Evolutionary conservation across 2,113 vertebrate species (phyloP).

Genomic region (Grus americana): DNA sequence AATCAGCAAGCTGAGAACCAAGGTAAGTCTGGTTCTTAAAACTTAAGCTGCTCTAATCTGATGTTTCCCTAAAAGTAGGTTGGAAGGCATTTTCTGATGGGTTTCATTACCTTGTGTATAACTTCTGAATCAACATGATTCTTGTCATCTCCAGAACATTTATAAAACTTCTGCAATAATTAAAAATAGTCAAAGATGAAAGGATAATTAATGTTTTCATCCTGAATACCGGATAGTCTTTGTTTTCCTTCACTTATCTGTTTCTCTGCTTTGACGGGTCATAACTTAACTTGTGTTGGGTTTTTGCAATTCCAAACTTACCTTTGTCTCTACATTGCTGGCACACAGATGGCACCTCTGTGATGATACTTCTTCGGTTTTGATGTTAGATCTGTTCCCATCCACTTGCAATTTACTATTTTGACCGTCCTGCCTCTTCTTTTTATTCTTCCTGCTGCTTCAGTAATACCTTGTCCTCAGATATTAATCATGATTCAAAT

Average conservation of each 20-base stretch:
- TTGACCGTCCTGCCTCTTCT: neutral
- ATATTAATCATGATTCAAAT: neutral
- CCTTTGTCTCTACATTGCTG: neutral
- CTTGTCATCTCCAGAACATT: neutral
- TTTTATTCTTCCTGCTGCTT: neutral
- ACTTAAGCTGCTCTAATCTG: neutral
- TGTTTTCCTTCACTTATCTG: neutral
- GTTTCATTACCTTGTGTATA: neutral
- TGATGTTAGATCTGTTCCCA: neutral
- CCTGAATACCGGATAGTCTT: neutral
- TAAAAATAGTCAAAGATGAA: neutral
- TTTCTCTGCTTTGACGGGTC: neutral
- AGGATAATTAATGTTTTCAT: neutral
- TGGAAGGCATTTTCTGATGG: neutral
- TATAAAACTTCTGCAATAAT: neutral
- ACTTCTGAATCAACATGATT: neutral
- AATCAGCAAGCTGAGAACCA: conserved; percentile 65
- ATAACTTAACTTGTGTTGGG: neutral
- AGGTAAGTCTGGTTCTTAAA: conserved; percentile 67
- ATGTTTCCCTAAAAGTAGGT: neutral
- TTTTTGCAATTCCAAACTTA: neutral
- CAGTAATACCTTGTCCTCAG: neutral
- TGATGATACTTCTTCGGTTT: neutral
- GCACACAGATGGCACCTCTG: neutral
- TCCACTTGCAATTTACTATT: neutral